A percentile compares a stretch with the other conserved stretches of the same genome.
Evolutionary conservation across 2,888 invertebrate genomes (phyloP).

Genomic region (Megamerina dolium): DNA sequence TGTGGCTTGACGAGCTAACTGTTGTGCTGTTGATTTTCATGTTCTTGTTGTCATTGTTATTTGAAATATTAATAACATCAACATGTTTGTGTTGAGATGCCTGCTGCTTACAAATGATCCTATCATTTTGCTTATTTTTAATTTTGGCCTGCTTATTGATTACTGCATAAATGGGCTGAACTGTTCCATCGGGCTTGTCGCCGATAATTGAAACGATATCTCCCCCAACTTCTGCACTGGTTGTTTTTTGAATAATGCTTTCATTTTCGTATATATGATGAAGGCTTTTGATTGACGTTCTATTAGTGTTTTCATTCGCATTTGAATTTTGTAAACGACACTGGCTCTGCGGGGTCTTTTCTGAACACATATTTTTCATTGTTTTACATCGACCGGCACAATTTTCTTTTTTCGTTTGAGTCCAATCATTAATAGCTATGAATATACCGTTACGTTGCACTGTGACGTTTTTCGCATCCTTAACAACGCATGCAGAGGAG

Average conservation of each 20-base stretch:
- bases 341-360: slow-evolving; percentile 1
- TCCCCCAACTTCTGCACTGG: slow-evolving; percentile 8
- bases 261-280: slow-evolving; percentile 44
- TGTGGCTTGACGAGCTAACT: no score
- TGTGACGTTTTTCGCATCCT: slow-evolving; percentile 31
- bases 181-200: slow-evolving; percentile 3
- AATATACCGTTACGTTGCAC: slow-evolving; percentile 54
- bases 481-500: slow-evolving; percentile 20
- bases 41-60: slow-evolving; percentile 23
- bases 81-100: no score
- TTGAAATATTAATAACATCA: slow-evolving; percentile 24
- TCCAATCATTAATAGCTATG: slow-evolving; percentile 62
- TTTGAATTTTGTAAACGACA: slow-evolving; percentile 12
- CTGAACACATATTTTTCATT: no score
- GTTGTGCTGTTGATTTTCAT: slow-evolving; percentile 32
- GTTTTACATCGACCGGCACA: no score
- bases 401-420: slow-evolving; percentile 27
- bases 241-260: slow-evolving; percentile 33
- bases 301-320: slow-evolving; percentile 19
- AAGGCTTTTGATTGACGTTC: slow-evolving; percentile 18
- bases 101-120: no score
- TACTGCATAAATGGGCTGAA: slow-evolving; percentile 48
- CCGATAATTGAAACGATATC: slow-evolving; percentile 5
- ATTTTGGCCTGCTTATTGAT: slow-evolving; percentile 49
- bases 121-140: slow-evolving; percentile 44